Conservation (phyloP, 2,797 vertebrate genomes). For the Ciconia nigra region DNA sequence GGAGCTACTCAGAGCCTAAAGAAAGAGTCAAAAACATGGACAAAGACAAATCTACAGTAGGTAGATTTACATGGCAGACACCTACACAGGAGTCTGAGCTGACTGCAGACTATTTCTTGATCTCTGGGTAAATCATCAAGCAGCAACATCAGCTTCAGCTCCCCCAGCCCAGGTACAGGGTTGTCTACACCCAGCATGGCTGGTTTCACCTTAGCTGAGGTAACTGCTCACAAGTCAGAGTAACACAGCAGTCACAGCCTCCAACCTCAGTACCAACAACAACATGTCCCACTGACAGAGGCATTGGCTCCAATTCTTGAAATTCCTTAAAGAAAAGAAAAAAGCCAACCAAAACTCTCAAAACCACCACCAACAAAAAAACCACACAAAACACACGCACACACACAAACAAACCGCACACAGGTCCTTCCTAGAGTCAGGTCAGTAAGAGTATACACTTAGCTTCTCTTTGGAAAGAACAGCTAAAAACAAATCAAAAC, state of each 20-base stretch:
- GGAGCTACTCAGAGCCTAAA: background rate
- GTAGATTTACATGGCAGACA: background rate
- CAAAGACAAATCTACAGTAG: background rate
- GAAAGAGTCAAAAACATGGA: background rate
- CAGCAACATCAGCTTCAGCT: background rate
- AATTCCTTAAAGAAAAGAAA: background rate
- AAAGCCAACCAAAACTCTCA: too few species aligned
- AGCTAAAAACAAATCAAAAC: background rate
- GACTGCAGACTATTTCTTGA: background rate
- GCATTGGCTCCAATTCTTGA: background rate
- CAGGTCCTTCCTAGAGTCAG: background rate
- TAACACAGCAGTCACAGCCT: background rate
- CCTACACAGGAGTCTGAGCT: background rate
- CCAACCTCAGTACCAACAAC: background rate
- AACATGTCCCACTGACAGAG: background rate
- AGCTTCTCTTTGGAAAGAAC: background rate
- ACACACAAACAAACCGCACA: background rate
- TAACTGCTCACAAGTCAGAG: background rate
- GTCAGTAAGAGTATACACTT: background rate
- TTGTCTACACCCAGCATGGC: background rate
- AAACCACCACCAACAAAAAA: background rate
- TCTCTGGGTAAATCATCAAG: background rate
- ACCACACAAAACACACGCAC: background rate
- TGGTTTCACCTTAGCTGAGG: background rate
- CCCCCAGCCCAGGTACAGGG: fast-evolving